These are phyloP conservation scores for Epicauta chinensis DNA, from an alignment of 1,140 invertebrate species.

Conservation along the genomic window DNA sequence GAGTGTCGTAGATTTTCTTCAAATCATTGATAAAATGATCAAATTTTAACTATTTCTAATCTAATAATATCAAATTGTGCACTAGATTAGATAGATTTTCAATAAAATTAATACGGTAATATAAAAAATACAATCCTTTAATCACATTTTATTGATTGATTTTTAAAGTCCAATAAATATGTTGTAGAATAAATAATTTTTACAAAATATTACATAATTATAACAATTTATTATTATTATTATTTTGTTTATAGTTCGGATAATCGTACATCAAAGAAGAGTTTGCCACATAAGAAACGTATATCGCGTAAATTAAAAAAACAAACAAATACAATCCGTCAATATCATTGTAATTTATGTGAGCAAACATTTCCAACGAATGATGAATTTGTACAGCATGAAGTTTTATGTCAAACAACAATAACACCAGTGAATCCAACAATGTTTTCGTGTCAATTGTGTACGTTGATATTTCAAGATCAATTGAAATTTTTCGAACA, in stretches of 20 bases:
- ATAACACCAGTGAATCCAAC: constrained; percentile 29
- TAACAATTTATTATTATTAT: no score
- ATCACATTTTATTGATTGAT: no score
- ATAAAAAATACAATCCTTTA: no score
- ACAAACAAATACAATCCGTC: constrained; percentile 32
- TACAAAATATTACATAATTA: no score
- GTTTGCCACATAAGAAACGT: constrained; percentile 60
- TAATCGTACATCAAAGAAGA: constrained; percentile 47
- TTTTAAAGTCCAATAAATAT: no score
- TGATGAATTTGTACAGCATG: constrained; percentile 36
- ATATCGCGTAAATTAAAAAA: constrained; percentile 57
- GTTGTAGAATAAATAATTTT: no score
- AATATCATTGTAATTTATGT: constrained; percentile 33
- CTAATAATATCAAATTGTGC: no score
- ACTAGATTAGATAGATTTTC: no score
- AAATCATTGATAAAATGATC: no score
- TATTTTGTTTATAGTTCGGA: constrained; percentile 36
- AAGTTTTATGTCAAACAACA: constrained; percentile 34
- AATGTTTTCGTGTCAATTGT: constrained; percentile 61
- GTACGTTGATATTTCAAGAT: constrained; percentile 54
- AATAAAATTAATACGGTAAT: no score
- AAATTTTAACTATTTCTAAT: no score
- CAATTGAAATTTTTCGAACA: constrained; percentile 76
- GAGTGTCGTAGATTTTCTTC: no score
- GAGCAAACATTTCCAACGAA: constrained; percentile 31